phyloP scores from a whole-genome alignment of 1,140 invertebrate species.

The Wasmannia auropunctata region DNA sequence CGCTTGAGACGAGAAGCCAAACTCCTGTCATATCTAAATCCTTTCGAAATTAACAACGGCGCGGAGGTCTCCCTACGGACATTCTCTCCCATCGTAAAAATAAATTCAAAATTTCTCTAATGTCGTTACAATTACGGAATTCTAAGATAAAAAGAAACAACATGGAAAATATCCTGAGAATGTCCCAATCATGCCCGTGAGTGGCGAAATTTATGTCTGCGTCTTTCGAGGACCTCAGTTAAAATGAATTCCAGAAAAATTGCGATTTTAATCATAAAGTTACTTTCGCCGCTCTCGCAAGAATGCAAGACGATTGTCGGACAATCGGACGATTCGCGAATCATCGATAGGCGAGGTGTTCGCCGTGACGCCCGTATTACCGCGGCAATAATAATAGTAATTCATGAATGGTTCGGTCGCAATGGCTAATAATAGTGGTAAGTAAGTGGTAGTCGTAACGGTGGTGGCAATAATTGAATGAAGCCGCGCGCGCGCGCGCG shows the following conservation, averaged over 20 bases:
- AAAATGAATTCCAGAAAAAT: neutral
- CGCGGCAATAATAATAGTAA: slow-evolving; percentile 57
- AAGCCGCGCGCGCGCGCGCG: slow-evolving; percentile 55
- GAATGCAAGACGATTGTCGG: neutral
- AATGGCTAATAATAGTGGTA: slow-evolving; percentile 80
- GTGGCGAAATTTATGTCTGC: neutral
- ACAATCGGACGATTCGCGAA: slow-evolving; percentile 13
- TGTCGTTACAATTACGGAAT: neutral
- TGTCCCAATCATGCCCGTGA: neutral
- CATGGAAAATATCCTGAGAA: neutral
- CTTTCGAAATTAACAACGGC: neutral
- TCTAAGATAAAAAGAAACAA: neutral
- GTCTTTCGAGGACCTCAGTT: neutral
- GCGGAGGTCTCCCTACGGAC: neutral
- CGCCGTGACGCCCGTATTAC: slow-evolving; percentile 11
- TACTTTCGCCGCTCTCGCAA: neutral
- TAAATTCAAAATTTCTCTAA: neutral
- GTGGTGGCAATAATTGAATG: slow-evolving; percentile 78
- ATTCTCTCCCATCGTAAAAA: neutral
- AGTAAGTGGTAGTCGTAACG: slow-evolving; percentile 69
- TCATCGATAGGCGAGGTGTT: neutral
- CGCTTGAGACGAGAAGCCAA: neutral
- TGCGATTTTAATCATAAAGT: neutral
- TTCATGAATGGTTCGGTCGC: slow-evolving; percentile 51
- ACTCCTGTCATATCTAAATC: neutral